Evolutionary conservation across 1,140 invertebrate species (phyloP).

Genomic region (Bacillus rossius): DNA sequence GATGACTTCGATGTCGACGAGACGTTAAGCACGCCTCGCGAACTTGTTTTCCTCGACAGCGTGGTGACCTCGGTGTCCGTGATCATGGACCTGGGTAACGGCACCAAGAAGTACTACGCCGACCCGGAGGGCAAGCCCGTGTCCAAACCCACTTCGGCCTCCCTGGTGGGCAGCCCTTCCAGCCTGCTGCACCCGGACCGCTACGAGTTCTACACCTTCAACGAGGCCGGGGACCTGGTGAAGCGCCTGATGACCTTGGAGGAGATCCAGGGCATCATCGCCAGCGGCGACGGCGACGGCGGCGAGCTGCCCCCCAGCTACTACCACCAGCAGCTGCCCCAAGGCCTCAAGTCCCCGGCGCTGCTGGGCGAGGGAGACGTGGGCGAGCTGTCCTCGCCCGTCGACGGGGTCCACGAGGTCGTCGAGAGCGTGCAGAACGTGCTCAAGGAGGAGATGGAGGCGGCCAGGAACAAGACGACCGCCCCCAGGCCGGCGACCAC

Average conservation of each 20-base stretch:
- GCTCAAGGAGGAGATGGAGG: conserved; percentile 67
- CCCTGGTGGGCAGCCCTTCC: conserved; percentile 59
- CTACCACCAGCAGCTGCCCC: conserved; percentile 3
- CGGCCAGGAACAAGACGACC: conserved; percentile 51
- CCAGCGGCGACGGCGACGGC: conserved; percentile 60
- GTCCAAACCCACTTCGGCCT: conserved; percentile 29
- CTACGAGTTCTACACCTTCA: conserved; percentile 81
- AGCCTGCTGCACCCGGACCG: conserved; percentile 67
- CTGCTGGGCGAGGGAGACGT: conserved; percentile 14
- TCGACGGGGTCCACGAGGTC: conserved; percentile 68
- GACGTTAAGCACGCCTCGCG: too few species aligned
- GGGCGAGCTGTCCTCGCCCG: conserved; percentile 30
- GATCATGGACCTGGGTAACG: conserved; percentile 51
- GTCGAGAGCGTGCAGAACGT: conserved; percentile 77
- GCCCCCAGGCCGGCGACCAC: conserved; percentile 42
- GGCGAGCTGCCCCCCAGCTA: neutral
- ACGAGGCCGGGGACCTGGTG: conserved; percentile 71
- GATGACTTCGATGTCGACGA: too few species aligned
- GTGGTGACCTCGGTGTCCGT: conserved; percentile 55
- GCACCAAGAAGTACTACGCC: conserved; percentile 46
- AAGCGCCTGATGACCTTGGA: conserved; percentile 75
- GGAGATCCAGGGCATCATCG: conserved; percentile 77
- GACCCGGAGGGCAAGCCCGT: conserved; percentile 56
- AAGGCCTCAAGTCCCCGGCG: neutral
- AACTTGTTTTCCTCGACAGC: too few species aligned